Evolutionary conservation across 2,888 invertebrate species (phyloP), one percentile per base, ranked within the genome.

Genomic region (Pachliopta kotzebuea): DNA sequence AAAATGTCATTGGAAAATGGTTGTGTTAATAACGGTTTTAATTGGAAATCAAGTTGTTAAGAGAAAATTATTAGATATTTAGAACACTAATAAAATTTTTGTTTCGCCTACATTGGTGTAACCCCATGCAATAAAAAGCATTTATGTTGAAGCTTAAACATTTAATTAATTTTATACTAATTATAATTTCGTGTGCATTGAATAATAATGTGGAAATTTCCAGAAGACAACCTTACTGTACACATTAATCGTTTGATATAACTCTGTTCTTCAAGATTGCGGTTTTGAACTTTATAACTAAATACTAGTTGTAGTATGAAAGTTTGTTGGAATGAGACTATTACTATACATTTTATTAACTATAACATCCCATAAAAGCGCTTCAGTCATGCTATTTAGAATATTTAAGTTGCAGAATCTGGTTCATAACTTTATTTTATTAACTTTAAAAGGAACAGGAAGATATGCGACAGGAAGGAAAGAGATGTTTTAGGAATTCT

Each of bases 191-290:
- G 17, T 14, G 17, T 42, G 17, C 17, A 18, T 45, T 18, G 7
- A 45, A 45, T n/a, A 45, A 45, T 45, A 6, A 45, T n/a, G n/a
- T 45, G 18, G 18, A 17, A 18, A 59, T 52, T 59, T 17, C 52
- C 21, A 53, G 21, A 52, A 17, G 31, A 60, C 52, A 60, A 60
- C 14, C 52, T 52, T 52, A 52, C 21, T 52, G 52, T 60, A 31
- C 31, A 18, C 53, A 53, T 54, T 42, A 37, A n/a, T 42, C 18
- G 9, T 21, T 54, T 23, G 23, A 9, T 26, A 42, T n/a, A 42
- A 54, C 60, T 24, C 26, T 31, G 52, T 9, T 52, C 37, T 29
- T 37, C 53, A 60, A 60, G 60, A 60, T 54, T 60, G 60, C 37
- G 24, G 26, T 31, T 18, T 26, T 24, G 23, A 60, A 60, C 53